These are phyloP conservation scores for Sylvilagus floridanus DNA, from an alignment of 2,797 vertebrate genomes.

Conservation along the genomic window DNA sequence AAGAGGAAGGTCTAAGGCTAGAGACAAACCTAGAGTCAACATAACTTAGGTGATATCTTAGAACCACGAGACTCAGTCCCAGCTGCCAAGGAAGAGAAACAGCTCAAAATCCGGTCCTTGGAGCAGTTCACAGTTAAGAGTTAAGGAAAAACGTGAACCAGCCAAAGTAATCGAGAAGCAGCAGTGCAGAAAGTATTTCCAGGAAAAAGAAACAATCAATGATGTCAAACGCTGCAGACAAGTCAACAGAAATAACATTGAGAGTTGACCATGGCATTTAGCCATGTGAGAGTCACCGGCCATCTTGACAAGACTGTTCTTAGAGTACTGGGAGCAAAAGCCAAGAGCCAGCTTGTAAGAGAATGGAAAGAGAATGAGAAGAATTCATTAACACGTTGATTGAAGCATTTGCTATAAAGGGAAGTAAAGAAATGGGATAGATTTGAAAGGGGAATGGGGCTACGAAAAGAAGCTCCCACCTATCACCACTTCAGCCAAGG, in stretches of 20 bases:
- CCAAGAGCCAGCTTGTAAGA: neutral
- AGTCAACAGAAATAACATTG: neutral
- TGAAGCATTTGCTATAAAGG: neutral
- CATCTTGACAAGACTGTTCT: neutral
- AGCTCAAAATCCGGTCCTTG: neutral
- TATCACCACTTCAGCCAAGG: neutral
- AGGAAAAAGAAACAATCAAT: neutral
- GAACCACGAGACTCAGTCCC: neutral
- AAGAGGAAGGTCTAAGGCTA: neutral
- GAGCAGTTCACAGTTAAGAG: neutral
- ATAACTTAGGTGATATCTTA: slow-evolving; percentile 2
- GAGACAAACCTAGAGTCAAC: neutral
- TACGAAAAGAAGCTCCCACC: neutral
- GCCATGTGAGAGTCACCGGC: neutral
- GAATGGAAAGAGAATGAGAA: neutral
- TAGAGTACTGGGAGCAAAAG: neutral
- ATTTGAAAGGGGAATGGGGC: neutral
- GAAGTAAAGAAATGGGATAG: neutral
- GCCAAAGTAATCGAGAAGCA: neutral
- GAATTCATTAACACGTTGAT: neutral
- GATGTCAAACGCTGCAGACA: neutral
- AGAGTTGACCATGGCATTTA: neutral
- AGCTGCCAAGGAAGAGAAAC: neutral
- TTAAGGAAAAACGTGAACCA: neutral
- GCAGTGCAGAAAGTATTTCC: neutral